These are phyloP conservation scores for Xestia c-nigrum DNA, from an alignment of 2,888 invertebrate species.

Conservation along the genomic window DNA sequence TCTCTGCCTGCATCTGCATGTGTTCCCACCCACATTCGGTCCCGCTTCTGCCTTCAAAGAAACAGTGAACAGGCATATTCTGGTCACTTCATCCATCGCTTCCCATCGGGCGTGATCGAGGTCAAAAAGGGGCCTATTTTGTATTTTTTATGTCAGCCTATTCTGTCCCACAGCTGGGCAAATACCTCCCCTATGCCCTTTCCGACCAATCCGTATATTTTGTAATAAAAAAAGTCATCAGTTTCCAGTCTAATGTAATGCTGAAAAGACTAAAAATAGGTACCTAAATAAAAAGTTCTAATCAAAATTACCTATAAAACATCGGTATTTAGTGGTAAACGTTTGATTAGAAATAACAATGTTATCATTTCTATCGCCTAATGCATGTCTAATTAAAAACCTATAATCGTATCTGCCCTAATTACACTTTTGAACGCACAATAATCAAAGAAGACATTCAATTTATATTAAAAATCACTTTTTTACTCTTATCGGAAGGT, in stretches of 20 bases:
- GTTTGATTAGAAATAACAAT: slow-evolving; percentile 20
- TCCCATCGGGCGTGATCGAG: too few species aligned
- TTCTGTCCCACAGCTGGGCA: too few species aligned
- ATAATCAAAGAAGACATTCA: slow-evolving; percentile 25
- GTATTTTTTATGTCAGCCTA: too few species aligned
- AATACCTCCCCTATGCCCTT: too few species aligned
- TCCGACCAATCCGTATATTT: too few species aligned
- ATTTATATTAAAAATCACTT: slow-evolving; percentile 41
- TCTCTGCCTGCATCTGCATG: too few species aligned
- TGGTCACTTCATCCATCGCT: too few species aligned
- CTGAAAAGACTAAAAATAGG: not conserved
- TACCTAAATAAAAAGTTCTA: not conserved
- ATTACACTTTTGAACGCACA: slow-evolving; percentile 16
- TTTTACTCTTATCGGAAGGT: slow-evolving; percentile 18
- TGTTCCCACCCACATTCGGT: too few species aligned
- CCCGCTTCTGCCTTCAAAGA: too few species aligned
- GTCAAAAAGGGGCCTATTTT: too few species aligned
- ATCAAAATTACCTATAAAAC: not conserved
- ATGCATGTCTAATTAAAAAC: slow-evolving; percentile 28
- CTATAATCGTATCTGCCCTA: slow-evolving; percentile 20
- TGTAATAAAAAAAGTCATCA: too few species aligned
- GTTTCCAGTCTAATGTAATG: not conserved
- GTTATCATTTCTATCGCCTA: slow-evolving; percentile 24
- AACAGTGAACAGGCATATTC: too few species aligned
- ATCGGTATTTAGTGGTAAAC: not conserved